Conservation (phyloP, 1,140 invertebrate genomes). For the Drosophila ironensis region DNA sequence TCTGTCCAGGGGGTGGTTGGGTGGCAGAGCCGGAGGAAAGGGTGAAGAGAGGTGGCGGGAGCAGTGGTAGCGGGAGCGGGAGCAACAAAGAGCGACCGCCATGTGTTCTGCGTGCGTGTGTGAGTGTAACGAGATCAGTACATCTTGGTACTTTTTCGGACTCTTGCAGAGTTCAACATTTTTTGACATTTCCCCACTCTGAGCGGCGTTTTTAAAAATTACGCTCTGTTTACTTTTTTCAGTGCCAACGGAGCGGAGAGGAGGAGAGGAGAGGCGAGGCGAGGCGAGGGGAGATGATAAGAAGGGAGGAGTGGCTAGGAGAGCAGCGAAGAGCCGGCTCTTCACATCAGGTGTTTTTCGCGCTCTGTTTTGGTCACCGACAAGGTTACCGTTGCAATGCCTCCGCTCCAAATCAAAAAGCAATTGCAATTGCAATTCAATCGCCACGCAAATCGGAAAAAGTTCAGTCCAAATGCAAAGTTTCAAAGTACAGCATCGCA, state of each 20-base stretch:
- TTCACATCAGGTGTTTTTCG: slow-evolving; percentile 44
- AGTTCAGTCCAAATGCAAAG: not conserved
- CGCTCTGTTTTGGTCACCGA: slow-evolving; percentile 66
- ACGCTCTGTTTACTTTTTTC: slow-evolving; percentile 78
- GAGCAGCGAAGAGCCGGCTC: slow-evolving; percentile 40
- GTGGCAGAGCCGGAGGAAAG: not conserved
- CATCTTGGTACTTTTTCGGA: slow-evolving; percentile 50
- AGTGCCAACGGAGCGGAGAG: slow-evolving; percentile 31
- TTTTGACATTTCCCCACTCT: slow-evolving; percentile 78
- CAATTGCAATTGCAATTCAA: no score
- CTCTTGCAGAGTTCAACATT: slow-evolving; percentile 74
- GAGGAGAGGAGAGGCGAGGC: slow-evolving; percentile 5
- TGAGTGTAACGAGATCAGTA: slow-evolving; percentile 78
- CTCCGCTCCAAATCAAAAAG: slow-evolving; percentile 2
- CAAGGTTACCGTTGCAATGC: slow-evolving; percentile 29
- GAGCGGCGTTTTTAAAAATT: slow-evolving; percentile 75
- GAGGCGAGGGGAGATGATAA: slow-evolving; percentile 26
- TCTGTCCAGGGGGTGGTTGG: slow-evolving; percentile 19
- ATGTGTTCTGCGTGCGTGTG: slow-evolving; percentile 60
- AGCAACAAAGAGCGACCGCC: slow-evolving; percentile 71
- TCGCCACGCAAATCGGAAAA: not conserved
- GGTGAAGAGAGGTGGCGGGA: slow-evolving; percentile 19
- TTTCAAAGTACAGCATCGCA: slow-evolving; percentile 25
- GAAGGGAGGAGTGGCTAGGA: slow-evolving; percentile 3
- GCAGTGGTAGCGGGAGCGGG: slow-evolving; percentile 53